phyloP scores from a whole-genome alignment of 1,140 invertebrate genomes.

The Lutraria rhynchaena region DNA sequence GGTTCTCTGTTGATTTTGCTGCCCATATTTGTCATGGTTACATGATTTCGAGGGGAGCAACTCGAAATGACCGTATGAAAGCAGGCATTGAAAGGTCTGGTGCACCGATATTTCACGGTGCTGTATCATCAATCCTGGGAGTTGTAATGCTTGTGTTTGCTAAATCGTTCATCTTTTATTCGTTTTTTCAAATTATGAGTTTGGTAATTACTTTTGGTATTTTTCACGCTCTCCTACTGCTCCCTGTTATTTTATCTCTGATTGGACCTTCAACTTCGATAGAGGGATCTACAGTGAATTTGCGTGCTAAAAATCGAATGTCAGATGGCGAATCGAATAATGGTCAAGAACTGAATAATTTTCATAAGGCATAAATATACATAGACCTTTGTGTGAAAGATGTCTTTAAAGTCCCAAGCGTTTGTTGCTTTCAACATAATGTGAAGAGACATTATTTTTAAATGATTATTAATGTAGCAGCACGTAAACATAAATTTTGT shows the following conservation, averaged over 20 bases:
- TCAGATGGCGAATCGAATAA: no score
- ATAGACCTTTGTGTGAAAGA: no score
- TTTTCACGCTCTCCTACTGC: constrained; percentile 94
- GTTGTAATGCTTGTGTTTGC: constrained; percentile 93
- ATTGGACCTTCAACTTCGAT: constrained; percentile 48
- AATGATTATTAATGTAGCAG: no score
- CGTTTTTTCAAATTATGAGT: constrained; percentile 99
- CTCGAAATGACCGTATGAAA: constrained; percentile 87
- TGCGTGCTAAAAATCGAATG: no score
- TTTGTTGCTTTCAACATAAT: no score
- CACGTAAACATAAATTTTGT: no score
- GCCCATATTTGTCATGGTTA: constrained; percentile 99
- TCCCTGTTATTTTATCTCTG: constrained; percentile 94
- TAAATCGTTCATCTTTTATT: constrained; percentile 97
- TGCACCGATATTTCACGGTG: constrained; percentile 97
- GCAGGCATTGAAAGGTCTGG: constrained; percentile 95
- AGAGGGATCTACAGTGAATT: neutral
- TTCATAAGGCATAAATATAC: no score
- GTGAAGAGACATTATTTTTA: no score
- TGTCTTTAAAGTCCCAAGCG: no score
- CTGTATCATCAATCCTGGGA: constrained; percentile 95
- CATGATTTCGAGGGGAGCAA: constrained; percentile 88
- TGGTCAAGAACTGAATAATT: no score
- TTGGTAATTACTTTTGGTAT: constrained; percentile 97
- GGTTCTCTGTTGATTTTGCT: constrained; percentile 98